Base-by-base conservation (phyloP, 2,113 vertebrate species). In the Eidolon helvum region DNA sequence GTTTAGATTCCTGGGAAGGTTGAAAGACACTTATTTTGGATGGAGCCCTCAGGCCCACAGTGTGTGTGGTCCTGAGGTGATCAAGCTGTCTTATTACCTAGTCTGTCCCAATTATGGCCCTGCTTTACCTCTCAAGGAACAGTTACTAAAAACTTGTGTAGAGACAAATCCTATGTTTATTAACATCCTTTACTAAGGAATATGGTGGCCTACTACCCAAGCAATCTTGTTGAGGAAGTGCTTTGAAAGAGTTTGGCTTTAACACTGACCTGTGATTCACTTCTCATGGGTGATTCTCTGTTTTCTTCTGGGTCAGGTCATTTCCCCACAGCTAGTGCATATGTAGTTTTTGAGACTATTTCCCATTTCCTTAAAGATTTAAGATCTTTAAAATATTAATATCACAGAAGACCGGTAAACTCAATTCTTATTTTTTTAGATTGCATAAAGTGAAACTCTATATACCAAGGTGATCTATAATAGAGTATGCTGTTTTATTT, bases 31-130 rank as follows among this genome's bases (percentile, higher is more conserved):
- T 96, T 38, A 65, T 91, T 93, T 94, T 96, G 90, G 48, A 72
- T 72, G 10, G 48, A 85, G 77, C 59, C 40, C 14, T 59, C 11
- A 80, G 83, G 45, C 59, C n/a, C 57, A 38, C 83, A 66, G 75
- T 87, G 74, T 96, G 96, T 96, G 96, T 97, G 97, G 97, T 95
- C 96, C 35, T 10, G 30, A 93, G 82, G 48, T 24, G 22, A 61
- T 75, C 61, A 72, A 21, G 89, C 78, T 83, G 68, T 84, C 75
- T 86, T 28, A 5, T 59, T 95, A 30, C 38, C 53, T 69, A 30
- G 33, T 22, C 92, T 93, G 33, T 80, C 92, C 38, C 72, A 94
- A 11, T 88, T 90, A 78, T 59, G 55, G 78, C 40, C 80, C 72
- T 95, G 72, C 77, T 95, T 92, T 78, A 33, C 82, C 48, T 94